A percentile compares a stretch with the other conserved stretches of the same genome.
phyloP scores from a whole-genome alignment of 2,888 invertebrate genomes.

The Temnothorax unifasciatus region DNA sequence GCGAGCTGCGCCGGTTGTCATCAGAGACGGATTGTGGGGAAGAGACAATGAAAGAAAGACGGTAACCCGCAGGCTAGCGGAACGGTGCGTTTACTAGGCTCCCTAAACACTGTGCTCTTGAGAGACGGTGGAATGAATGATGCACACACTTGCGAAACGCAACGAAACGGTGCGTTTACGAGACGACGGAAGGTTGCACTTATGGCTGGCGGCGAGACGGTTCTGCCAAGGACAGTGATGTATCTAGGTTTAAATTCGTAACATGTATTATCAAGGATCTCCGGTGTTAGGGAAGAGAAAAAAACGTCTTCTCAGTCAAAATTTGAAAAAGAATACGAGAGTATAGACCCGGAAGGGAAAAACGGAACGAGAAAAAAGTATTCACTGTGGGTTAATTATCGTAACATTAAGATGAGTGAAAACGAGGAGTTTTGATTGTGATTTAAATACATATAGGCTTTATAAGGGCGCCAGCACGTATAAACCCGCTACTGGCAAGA shows the following conservation, averaged over 20 bases:
- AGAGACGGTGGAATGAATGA: slow-evolving; percentile 48
- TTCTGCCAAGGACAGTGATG: slow-evolving; percentile 27
- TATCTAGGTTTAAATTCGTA: slow-evolving; percentile 23
- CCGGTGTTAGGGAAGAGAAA: not conserved
- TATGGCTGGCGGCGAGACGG: slow-evolving; percentile 5
- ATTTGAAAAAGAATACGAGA: not conserved
- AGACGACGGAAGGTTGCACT: slow-evolving; percentile 15
- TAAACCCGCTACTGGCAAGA: slow-evolving; percentile 13
- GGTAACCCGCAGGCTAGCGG: slow-evolving; percentile 41
- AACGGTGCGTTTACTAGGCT: slow-evolving; percentile 42
- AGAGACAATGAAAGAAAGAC: slow-evolving; percentile 44
- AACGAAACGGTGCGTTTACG: slow-evolving; percentile 33
- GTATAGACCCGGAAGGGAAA: not conserved
- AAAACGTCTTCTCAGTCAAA: not conserved
- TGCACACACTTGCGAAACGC: slow-evolving; percentile 39
- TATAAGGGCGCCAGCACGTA: not conserved
- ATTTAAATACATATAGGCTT: not conserved
- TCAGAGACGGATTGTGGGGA: slow-evolving; percentile 21
- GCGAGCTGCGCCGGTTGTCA: slow-evolving; percentile 39
- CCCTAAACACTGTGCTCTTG: slow-evolving; percentile 35
- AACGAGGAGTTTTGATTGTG: not conserved
- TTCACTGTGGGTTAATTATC: not conserved
- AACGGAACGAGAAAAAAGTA: not conserved
- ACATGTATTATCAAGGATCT: not conserved
- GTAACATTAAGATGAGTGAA: not conserved